Conservation (phyloP, 2,113 vertebrate species). For the Brachypteracias leptosomus region DNA sequence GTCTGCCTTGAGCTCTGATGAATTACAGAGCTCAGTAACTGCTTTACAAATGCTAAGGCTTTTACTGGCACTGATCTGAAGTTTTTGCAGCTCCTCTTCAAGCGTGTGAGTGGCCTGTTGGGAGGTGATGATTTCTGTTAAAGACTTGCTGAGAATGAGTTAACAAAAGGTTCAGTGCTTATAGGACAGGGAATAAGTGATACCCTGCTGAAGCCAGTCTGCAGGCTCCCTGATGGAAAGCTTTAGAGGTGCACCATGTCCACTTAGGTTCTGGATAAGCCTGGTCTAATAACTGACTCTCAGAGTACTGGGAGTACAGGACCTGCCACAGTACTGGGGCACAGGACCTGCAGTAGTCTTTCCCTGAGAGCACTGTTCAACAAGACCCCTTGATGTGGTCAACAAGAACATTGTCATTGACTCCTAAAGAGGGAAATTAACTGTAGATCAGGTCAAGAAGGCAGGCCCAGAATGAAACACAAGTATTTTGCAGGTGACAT, state of each 20-base stretch:
- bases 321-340: background rate
- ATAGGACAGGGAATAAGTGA: background rate
- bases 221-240: background rate
- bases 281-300: background rate
- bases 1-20: background rate
- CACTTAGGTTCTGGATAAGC: background rate
- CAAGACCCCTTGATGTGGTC: background rate
- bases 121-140: background rate
- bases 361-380: background rate
- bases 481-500: background rate
- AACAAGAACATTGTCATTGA: background rate
- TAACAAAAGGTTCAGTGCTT: background rate
- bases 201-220: background rate
- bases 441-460: background rate
- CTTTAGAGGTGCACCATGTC: background rate
- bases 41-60: background rate
- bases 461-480: background rate
- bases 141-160: background rate
- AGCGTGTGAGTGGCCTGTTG: background rate
- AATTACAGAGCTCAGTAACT: constrained; percentile 5
- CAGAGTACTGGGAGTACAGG: background rate
- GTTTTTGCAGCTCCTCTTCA: background rate
- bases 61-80: background rate
- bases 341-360: background rate
- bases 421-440: background rate